phyloP scores from a whole-genome alignment of 2,888 invertebrate genomes.

The Anoplius nigerrimus region DNA sequence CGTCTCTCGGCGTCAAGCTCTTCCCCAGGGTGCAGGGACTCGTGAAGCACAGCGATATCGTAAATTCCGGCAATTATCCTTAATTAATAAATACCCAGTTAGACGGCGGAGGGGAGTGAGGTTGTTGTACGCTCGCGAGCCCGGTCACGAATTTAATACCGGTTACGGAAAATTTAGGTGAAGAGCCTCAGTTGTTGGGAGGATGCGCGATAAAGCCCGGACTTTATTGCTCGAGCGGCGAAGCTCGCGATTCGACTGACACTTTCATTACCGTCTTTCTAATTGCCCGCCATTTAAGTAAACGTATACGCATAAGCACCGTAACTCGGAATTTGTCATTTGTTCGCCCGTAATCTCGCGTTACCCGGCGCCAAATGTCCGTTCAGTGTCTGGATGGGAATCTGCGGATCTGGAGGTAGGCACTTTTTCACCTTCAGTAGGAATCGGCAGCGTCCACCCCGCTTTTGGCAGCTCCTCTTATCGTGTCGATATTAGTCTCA shows the following conservation, averaged over 20 bases:
- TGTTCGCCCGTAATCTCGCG: too few relatives aligned
- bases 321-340: constrained; percentile 52
- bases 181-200: constrained; percentile 53
- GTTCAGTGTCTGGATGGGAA: too few relatives aligned
- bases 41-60: constrained; percentile 59
- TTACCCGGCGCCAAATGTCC: too few relatives aligned
- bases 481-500: too few relatives aligned
- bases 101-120: constrained; percentile 48
- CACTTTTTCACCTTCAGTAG: too few relatives aligned
- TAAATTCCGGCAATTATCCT: constrained; percentile 70
- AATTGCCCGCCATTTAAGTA: constrained; percentile 69
- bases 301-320: constrained; percentile 51
- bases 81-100: constrained; percentile 70
- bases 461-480: too few relatives aligned
- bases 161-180: constrained; percentile 66
- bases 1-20: constrained; percentile 22
- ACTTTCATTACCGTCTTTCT: constrained; percentile 72
- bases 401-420: too few relatives aligned
- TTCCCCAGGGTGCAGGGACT: constrained; percentile 8
- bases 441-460: too few relatives aligned
- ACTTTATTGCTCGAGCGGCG: constrained; percentile 66
- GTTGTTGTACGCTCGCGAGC: constrained; percentile 35
- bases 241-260: constrained; percentile 66
- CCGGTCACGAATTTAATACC: constrained; percentile 59
- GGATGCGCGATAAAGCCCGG: constrained; percentile 60